A percentile compares a stretch with the other conserved stretches of the same genome.
Conservation (phyloP, 2,888 invertebrate species). For the Chymomyza procnemis region DNA sequence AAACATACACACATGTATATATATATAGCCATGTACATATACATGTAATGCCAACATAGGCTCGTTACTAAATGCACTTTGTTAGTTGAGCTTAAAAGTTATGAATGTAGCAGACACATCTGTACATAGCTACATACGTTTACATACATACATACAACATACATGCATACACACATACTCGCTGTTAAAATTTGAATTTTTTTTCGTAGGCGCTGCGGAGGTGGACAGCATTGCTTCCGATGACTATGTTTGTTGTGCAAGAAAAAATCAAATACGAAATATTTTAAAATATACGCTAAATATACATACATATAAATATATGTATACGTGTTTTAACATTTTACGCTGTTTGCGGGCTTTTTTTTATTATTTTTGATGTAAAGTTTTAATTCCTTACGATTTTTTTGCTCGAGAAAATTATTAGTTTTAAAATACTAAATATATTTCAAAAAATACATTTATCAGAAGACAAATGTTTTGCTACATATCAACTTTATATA, state of each 20-base stretch:
- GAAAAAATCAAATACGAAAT: constrained; percentile 7
- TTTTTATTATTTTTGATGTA: no score
- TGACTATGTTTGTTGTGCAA: constrained; percentile 28
- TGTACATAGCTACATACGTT: no score
- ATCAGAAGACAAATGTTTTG: no score
- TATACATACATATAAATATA: not conserved
- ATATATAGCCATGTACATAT: not conserved
- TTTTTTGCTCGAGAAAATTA: no score
- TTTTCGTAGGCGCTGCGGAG: not conserved
- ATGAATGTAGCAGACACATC: not conserved
- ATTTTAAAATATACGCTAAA: not conserved
- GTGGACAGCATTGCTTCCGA: not conserved
- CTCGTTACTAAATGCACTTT: not conserved
- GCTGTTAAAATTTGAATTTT: not conserved
- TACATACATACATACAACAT: no score
- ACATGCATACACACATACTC: no score
- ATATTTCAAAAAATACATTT: no score
- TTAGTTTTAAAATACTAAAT: no score
- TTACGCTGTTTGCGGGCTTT: no score
- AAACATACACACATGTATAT: not conserved
- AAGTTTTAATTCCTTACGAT: no score
- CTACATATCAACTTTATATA: no score
- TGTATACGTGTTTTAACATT: no score
- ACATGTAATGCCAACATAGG: not conserved
- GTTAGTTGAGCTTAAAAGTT: not conserved